A percentile compares a stretch with the other conserved stretches of the same genome.
Evolutionary conservation across 2,797 vertebrate genomes (phyloP).

Genomic region (Nyctibius grandis): DNA sequence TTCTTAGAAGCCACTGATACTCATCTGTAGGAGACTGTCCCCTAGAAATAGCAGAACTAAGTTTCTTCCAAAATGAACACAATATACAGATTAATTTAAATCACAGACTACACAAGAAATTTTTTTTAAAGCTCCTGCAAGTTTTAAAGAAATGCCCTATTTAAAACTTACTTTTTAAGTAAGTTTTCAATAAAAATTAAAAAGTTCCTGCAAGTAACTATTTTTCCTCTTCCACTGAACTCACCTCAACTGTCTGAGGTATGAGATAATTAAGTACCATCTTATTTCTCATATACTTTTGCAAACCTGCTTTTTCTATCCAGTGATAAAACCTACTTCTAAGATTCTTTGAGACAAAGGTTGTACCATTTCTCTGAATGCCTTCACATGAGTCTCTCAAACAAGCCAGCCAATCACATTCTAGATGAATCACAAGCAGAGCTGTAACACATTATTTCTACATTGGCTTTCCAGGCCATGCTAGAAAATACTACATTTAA

Average conservation of each 20-base stretch:
- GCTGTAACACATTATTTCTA: not conserved
- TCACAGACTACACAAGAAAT: not conserved
- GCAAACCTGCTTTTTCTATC: not conserved
- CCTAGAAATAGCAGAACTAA: not conserved
- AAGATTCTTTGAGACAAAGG: not conserved
- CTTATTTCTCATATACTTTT: not conserved
- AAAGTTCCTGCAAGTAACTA: not conserved
- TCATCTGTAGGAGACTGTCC: not conserved
- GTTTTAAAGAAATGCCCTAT: not conserved
- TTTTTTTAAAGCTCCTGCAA: not conserved
- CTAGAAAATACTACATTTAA: not conserved
- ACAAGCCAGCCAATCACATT: not conserved
- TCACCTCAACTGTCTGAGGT: not conserved
- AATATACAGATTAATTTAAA: not conserved
- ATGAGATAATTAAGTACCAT: not conserved
- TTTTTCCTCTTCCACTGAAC: not conserved
- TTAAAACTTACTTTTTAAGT: not conserved
- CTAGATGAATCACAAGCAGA: not conserved
- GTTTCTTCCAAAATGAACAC: not conserved
- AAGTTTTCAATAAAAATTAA: not conserved
- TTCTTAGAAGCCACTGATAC: not conserved
- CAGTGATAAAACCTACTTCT: not conserved
- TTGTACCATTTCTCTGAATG: not conserved
- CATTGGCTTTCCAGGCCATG: not conserved
- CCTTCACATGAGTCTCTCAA: not conserved